phyloP scores from a whole-genome alignment of 2,113 vertebrate species.

The Propithecus coquereli region DNA sequence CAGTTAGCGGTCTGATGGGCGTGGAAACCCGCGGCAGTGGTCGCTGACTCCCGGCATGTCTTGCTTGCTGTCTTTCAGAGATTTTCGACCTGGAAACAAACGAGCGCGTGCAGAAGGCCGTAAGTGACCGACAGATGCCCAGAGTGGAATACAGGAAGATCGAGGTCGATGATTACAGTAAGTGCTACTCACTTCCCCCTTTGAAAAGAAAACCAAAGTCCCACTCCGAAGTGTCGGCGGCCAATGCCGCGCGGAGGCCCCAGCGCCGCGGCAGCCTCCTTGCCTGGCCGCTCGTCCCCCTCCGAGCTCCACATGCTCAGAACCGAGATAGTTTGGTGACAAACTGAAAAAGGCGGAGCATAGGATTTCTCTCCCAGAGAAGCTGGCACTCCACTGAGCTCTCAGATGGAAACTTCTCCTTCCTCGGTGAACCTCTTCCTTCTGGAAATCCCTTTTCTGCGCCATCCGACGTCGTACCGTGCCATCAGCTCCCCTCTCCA shows the following conservation, averaged over 20 bases:
- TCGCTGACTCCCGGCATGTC: neutral
- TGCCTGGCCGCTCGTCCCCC: neutral
- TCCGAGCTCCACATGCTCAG: neutral
- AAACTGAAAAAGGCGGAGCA: neutral
- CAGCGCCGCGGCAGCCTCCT: rapidly evolving
- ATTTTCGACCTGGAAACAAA: slow-evolving; percentile 92
- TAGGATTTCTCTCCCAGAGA: neutral
- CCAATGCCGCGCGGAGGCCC: neutral
- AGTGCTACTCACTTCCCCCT: slow-evolving; percentile 63
- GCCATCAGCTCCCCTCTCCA: neutral
- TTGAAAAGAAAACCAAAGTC: rapidly evolving
- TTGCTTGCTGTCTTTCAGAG: slow-evolving; percentile 80
- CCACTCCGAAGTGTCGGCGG: neutral
- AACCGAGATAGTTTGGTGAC: neutral
- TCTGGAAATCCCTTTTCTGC: neutral
- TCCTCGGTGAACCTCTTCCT: rapidly evolving
- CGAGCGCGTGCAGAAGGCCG: slow-evolving; percentile 84
- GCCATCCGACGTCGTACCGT: rapidly evolving
- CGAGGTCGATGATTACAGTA: slow-evolving; percentile 92
- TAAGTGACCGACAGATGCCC: slow-evolving; percentile 93
- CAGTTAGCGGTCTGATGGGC: rapidly evolving
- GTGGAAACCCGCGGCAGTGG: rapidly evolving
- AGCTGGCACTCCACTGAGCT: no score
- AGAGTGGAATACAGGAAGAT: slow-evolving; percentile 89
- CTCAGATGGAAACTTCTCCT: neutral